phyloP scores from a whole-genome alignment of 2,888 invertebrate species.

The Drosophila seclusa region DNA sequence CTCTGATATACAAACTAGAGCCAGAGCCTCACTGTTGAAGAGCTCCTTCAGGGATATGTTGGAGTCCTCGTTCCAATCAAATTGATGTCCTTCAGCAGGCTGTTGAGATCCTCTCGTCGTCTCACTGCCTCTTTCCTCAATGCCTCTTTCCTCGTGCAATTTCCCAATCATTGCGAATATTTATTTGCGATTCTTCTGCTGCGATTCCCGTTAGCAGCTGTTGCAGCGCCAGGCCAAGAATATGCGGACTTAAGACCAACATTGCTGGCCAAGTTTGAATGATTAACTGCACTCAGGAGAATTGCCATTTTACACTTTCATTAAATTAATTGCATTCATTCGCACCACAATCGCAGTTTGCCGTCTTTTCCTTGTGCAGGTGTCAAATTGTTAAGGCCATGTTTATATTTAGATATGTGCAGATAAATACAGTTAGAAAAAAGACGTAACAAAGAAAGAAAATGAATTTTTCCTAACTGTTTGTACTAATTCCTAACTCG shows the following conservation, averaged over 20 bases:
- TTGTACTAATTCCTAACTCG: no score
- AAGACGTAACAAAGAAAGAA: no score
- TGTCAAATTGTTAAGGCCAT: background rate
- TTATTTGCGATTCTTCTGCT: no score
- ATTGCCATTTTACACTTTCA: background rate
- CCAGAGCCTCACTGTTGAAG: conserved; percentile 13
- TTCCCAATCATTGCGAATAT: background rate
- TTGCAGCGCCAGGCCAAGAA: background rate
- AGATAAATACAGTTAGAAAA: background rate
- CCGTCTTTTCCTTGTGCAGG: no score
- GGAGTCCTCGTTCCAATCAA: background rate
- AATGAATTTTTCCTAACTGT: no score
- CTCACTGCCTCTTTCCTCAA: background rate
- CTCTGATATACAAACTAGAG: conserved; percentile 32
- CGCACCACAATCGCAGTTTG: background rate
- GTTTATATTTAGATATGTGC: background rate
- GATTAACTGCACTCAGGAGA: conserved; percentile 9
- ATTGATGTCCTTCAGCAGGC: conserved; percentile 3
- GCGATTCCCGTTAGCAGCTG: background rate
- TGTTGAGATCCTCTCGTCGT: background rate
- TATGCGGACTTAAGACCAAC: conserved; percentile 11
- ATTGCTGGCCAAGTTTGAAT: conserved; percentile 16
- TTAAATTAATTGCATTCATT: conserved; percentile 11
- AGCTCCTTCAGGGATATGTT: background rate
- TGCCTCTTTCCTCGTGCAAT: background rate